Conservation (phyloP, 2,797 vertebrate genomes). For the Coranthus polyacanthus region DNA sequence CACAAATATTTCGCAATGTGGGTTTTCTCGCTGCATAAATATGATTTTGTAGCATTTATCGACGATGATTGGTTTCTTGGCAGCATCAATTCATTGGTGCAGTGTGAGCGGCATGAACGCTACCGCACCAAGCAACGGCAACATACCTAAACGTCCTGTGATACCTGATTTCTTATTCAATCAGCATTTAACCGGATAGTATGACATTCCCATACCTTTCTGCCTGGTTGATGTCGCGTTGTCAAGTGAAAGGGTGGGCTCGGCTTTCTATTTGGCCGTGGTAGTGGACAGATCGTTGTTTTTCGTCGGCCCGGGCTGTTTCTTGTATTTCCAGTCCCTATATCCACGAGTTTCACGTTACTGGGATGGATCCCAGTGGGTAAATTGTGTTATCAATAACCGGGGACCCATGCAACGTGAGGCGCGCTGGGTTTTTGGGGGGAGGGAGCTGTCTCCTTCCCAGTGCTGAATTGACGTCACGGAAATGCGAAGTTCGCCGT, state of each 20-base stretch:
- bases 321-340: constrained; percentile 50
- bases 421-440: constrained; percentile 76
- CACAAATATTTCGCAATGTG: constrained; percentile 62
- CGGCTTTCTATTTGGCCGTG: constrained; percentile 69
- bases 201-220: constrained; percentile 84
- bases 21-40: constrained; percentile 63
- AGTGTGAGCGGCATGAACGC: constrained; percentile 67
- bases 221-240: constrained; percentile 82
- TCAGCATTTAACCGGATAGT: constrained; percentile 59
- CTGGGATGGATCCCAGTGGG: constrained; percentile 81
- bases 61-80: constrained; percentile 61
- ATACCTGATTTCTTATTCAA: constrained; percentile 48
- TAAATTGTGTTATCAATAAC: constrained; percentile 82
- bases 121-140: constrained; percentile 56
- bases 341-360: constrained; percentile 71
- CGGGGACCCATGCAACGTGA: constrained; percentile 83
- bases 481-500: constrained; percentile 65
- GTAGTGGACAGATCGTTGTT: constrained; percentile 55
- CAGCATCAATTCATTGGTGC: constrained; percentile 68
- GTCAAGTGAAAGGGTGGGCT: constrained; percentile 83
- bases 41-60: constrained; percentile 64
- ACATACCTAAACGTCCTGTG: constrained; percentile 39
- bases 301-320: constrained; percentile 40
- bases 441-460: constrained; percentile 85
- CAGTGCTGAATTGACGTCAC: constrained; percentile 89